Base-by-base conservation (phyloP, 2,888 invertebrate species). In the Amorpha juglandis region DNA sequence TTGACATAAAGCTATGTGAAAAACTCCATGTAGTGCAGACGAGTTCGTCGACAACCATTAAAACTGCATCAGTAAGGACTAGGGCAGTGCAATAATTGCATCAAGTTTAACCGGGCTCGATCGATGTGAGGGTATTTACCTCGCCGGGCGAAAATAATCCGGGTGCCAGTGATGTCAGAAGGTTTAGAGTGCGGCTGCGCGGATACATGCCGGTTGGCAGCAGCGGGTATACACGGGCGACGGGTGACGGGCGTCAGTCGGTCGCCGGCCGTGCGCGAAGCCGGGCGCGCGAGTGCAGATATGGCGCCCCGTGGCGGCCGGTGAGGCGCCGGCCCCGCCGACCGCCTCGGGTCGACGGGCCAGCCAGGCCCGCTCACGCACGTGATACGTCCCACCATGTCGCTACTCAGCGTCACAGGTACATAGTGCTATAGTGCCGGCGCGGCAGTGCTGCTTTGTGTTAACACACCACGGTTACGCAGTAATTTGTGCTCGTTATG, bases 331-430 rank as follows among this genome's bases (percentile, higher is more conserved):
- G 90, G 91, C 92, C 92, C 92, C 92, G 92, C 92, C 92, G 92
- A 92, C 92, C 92, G 91, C 90, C 89, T 84, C 90, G 92, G 91
- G 92, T 92, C 92, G 92, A 91, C 92, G 92, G 92, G 92, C 90
- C 89, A 87, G 87, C 86, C 87, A 80, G 83, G 83, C 86, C 76
- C 72, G 75, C 75, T 73, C 76, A 76, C 80, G 88, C 86, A 81
- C 85, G 82, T 42, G 38, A 58, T 80, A 79, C 85, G 86, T 83
- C 90, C 86, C 91, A 92, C 78, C 91, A 94, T 94, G 93, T 93
- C 93, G 87, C 91, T 94, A 85, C 93, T 94, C 88, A 94, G 93
- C 93, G 93, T 94, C 86, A 94, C 93, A 93, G 93, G 93, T 93
- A 80, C 72, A 76, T 78, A 80, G 79, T 81, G 83, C 80, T 81